These are phyloP conservation scores for Leucophenga montana DNA, from an alignment of 2,888 invertebrate species.

Conservation along the genomic window DNA sequence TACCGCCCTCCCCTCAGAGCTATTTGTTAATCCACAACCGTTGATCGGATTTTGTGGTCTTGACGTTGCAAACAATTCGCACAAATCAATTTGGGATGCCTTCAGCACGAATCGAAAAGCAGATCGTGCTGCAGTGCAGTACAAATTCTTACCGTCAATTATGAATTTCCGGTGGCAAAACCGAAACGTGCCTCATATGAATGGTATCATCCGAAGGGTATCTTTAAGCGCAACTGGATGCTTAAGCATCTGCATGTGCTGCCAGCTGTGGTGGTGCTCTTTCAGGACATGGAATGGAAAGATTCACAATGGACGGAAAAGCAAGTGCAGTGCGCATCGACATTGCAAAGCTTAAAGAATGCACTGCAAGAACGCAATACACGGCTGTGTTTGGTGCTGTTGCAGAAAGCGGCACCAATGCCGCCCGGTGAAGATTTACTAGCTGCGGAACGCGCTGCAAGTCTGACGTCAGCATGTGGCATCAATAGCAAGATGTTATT, in stretches of 20 bases:
- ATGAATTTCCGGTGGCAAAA: conserved; percentile 90
- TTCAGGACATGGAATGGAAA: conserved; percentile 98
- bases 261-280: conserved; percentile 94
- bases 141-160: conserved; percentile 85
- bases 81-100: conserved; percentile 94
- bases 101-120: conserved; percentile 87
- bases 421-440: conserved; percentile 87
- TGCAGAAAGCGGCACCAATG: conserved; percentile 87
- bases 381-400: conserved; percentile 88
- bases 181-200: conserved; percentile 93
- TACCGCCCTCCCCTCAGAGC: conserved; percentile 86
- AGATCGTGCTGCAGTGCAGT: conserved; percentile 87
- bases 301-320: conserved; percentile 95
- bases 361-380: conserved; percentile 74
- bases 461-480: conserved; percentile 92
- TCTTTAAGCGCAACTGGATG: conserved; percentile 96
- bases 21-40: conserved; percentile 87
- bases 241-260: conserved; percentile 90
- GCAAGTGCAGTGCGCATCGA: conserved; percentile 92
- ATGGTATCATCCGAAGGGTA: conserved; percentile 95
- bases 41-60: conserved; percentile 91
- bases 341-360: conserved; percentile 85
- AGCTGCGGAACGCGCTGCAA: conserved; percentile 92
- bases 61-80: conserved; percentile 88
- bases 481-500: conserved; percentile 93